These are phyloP conservation scores for Melanargia galathea DNA, from an alignment of 2,888 invertebrate genomes.

Conservation along the genomic window DNA sequence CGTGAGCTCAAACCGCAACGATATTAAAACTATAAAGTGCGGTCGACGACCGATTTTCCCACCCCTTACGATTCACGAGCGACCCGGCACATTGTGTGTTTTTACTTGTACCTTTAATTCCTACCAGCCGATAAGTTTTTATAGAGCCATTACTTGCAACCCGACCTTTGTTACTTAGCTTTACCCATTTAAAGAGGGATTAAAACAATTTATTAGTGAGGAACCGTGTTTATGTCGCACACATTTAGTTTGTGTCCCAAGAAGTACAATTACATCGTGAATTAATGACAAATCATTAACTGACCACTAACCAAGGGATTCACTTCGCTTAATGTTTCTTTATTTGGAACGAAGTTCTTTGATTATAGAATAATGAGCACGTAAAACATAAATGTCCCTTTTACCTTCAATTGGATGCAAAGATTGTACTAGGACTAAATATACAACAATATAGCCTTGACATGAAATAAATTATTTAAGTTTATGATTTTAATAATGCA, in stretches of 20 bases:
- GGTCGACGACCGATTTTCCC: conserved; percentile 63
- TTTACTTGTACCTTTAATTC: conserved; percentile 52
- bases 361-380: neutral
- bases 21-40: conserved; percentile 81
- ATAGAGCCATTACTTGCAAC: conserved; percentile 37
- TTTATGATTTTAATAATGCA: no score
- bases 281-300: no score
- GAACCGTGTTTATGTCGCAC: conserved; percentile 14
- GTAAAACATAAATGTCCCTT: neutral
- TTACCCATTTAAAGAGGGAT: conserved; percentile 31
- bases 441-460: no score
- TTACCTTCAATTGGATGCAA: no score
- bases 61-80: conserved; percentile 53
- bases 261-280: neutral
- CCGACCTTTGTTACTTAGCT: conserved; percentile 51
- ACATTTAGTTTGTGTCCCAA: conserved; percentile 1
- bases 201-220: conserved; percentile 23
- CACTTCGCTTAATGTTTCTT: no score
- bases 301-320: no score
- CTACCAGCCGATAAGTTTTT: conserved; percentile 43
- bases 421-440: no score
- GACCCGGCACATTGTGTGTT: conserved; percentile 51
- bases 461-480: no score
- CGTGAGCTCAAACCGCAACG: conserved; percentile 63
- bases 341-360: no score